A percentile compares a stretch with the other conserved stretches of the same genome.
These are phyloP conservation scores for Asbolus verrucosus DNA, from an alignment of 1,140 invertebrate species.

Conservation along the genomic window DNA sequence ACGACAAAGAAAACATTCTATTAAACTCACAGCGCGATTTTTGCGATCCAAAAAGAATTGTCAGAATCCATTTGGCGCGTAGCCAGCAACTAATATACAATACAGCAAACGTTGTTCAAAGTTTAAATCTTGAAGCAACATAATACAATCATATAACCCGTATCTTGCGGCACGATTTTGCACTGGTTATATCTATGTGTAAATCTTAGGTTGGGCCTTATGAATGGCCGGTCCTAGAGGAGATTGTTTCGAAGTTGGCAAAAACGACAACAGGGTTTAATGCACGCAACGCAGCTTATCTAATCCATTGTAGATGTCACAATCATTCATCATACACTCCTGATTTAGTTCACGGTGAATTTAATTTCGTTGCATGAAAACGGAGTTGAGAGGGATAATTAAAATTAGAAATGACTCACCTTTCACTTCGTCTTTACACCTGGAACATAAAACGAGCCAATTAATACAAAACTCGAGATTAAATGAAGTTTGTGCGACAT, in stretches of 20 bases:
- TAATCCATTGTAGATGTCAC: too few relatives aligned
- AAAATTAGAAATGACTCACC: not conserved
- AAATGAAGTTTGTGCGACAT: not conserved
- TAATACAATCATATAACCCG: too few relatives aligned
- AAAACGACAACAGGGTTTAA: too few relatives aligned
- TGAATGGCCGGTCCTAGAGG: not conserved
- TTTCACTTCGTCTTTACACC: slow-evolving; percentile 17
- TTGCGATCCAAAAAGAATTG: too few relatives aligned
- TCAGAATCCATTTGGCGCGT: not conserved
- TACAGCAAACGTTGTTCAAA: not conserved
- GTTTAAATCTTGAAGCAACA: not conserved
- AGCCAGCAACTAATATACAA: not conserved
- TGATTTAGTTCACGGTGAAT: too few relatives aligned
- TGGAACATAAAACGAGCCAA: slow-evolving; percentile 1
- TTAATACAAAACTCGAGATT: not conserved
- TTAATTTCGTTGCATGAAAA: not conserved
- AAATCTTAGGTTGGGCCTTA: not conserved
- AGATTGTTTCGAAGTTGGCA: too few relatives aligned
- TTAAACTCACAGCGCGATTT: not conserved
- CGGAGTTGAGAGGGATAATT: not conserved
- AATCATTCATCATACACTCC: too few relatives aligned
- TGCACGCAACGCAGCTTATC: too few relatives aligned
- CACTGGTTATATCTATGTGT: not conserved
- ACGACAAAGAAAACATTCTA: not conserved
- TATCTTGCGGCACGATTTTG: too few relatives aligned